These are phyloP conservation scores for Dynastes grantii DNA, from an alignment of 2,888 invertebrate genomes.

Conservation along the genomic window DNA sequence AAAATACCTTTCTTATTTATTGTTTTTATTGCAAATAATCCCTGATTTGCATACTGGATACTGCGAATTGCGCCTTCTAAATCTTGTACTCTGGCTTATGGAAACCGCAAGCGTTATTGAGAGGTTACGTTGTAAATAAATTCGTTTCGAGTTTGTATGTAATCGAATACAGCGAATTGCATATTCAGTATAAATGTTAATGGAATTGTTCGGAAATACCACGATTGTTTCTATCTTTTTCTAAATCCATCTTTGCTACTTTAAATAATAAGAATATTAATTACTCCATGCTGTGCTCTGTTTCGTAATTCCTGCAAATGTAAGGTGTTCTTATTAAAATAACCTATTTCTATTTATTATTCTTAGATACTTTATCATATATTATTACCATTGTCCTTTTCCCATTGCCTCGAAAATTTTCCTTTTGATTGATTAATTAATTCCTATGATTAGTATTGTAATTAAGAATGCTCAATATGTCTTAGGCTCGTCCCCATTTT, in stretches of 20 bases:
- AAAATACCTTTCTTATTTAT: conserved; percentile 27
- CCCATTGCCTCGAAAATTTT: background rate
- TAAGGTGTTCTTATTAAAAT: no score
- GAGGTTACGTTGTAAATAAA: background rate
- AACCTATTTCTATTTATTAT: no score
- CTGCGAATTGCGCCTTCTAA: background rate
- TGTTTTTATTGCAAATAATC: conserved; percentile 12
- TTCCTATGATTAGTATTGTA: conserved; percentile 8
- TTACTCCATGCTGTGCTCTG: background rate
- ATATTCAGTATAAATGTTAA: conserved; percentile 18
- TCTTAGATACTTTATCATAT: no score
- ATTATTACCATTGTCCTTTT: background rate
- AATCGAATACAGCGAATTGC: conserved; percentile 34
- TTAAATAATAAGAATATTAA: background rate
- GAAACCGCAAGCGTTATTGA: conserved; percentile 6
- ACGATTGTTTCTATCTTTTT: background rate
- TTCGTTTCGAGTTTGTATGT: background rate
- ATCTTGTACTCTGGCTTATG: background rate
- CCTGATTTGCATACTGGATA: conserved; percentile 10
- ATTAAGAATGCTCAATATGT: conserved; percentile 34
- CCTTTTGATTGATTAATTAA: background rate
- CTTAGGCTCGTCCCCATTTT: conserved; percentile 38
- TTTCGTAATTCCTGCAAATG: no score
- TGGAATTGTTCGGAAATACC: conserved; percentile 13
- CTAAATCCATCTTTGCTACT: background rate